Evolutionary conservation across 2,797 vertebrate genomes (phyloP), one percentile per base, ranked within the genome.

Genomic region (Margarornis squamiger): DNA sequence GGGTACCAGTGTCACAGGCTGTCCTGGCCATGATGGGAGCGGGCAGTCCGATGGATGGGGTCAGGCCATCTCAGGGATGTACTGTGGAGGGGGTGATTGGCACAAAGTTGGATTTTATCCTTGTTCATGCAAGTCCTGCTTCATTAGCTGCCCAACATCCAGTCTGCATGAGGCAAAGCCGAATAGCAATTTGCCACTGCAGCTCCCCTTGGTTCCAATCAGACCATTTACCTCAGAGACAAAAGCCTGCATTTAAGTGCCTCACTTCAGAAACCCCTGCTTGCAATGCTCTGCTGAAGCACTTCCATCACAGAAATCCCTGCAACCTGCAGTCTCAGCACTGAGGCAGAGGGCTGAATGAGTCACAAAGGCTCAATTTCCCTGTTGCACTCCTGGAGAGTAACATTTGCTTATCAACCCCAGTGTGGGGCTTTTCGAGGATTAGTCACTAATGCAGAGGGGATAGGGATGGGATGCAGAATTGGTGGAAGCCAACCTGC

Each of bases 221-320:
- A 95, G 81, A 58, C 52, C 38, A 22, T 85, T 95, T 97, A 95
- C 86, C 81, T 80, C 49, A 34, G 32, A 86, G 76, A 54, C 29
- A 72, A 83, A 85, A 92, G 16, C 43, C 52, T 68, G 14, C 0
- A 0, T 92, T 89, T 74, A 88, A 95, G 81, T 80, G 54, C 49
- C 49, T 84, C 73, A 29, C 88, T 93, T 92, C 85, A 88, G 82
- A 80, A 90, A 36, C 36, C 51, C 49, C 72, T 55, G 57, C 76
- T 83, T 77, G n/a, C 3, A 7, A 43, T 27, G 57, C 41, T 88
- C 79, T 43, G 46, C 55, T 46, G 73, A 93, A 91, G 70, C 57
- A 80, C 49, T 95, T 90, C 61, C 85, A 92, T 77, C 89, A 80
- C 61, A 92, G 91, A 91, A 89, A 80, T 77, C 77, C 94, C 90